A percentile compares a stretch with the other conserved stretches of the same genome.
Evolutionary conservation across 2,113 vertebrate genomes (phyloP).

Genomic region (Cathartes aura): DNA sequence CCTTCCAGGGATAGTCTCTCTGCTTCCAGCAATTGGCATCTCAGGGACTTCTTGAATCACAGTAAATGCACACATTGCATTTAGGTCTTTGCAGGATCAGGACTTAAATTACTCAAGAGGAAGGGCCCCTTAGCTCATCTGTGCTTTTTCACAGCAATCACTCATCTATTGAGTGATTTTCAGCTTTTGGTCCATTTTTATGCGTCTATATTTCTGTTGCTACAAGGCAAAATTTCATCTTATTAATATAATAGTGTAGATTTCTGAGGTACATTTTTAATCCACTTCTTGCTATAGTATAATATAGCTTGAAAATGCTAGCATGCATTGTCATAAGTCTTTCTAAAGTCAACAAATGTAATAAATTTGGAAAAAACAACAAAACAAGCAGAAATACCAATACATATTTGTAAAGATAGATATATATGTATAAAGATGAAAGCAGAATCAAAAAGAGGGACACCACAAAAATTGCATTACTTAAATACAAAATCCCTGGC

Average conservation of each 20-base stretch:
- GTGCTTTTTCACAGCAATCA: not conserved
- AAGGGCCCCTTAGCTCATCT: not conserved
- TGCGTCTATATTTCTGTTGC: not conserved
- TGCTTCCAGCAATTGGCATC: not conserved
- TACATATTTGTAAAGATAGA: not conserved
- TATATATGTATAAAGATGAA: not conserved
- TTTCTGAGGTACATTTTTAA: not conserved
- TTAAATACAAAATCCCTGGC: not conserved
- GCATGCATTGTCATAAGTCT: not conserved
- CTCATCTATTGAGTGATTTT: not conserved
- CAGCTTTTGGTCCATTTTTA: not conserved
- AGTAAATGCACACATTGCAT: not conserved
- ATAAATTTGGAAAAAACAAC: not conserved
- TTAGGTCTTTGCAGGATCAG: not conserved
- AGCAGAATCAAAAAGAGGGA: not conserved
- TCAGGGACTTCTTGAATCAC: not conserved
- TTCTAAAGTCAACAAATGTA: not conserved
- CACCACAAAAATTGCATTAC: not conserved
- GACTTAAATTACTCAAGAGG: not conserved
- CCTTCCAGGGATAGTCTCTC: not conserved
- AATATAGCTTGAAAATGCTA: not conserved
- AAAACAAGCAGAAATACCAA: not conserved
- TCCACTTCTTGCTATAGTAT: not conserved
- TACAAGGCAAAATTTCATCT: not conserved
- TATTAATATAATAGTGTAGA: not conserved